Conservation (phyloP, 2,888 invertebrate genomes). For the Ormyrus labotus region DNA sequence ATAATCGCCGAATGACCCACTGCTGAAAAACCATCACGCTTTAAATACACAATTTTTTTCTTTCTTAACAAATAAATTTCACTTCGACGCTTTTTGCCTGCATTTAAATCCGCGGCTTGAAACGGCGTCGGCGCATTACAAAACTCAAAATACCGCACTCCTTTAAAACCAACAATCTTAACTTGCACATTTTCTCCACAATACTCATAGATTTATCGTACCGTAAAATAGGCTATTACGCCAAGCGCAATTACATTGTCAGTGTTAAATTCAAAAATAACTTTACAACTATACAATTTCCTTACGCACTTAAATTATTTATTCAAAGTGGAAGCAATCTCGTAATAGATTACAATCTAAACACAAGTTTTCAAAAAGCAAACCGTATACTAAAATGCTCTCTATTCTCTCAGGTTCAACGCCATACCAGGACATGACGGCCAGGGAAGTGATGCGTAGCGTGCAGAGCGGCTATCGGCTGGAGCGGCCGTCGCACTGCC, state of each 20-base stretch:
- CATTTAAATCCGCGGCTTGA: too few species aligned
- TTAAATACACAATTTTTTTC: neutral
- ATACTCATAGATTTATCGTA: too few species aligned
- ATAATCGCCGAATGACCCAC: conserved; percentile 37
- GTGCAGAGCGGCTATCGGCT: conserved; percentile 88
- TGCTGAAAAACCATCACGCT: conserved; percentile 21
- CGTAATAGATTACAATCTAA: too few species aligned
- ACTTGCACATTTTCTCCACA: neutral
- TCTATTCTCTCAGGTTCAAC: conserved; percentile 82
- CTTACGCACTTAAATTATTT: neutral
- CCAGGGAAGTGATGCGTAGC: conserved; percentile 88
- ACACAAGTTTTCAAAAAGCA: too few species aligned
- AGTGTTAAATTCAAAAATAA: too few species aligned
- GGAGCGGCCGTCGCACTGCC: conserved; percentile 87
- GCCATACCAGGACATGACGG: conserved; percentile 90
- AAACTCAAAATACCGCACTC: neutral
- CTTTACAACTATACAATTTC: too few species aligned
- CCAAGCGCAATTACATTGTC: too few species aligned
- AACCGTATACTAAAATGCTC: too few species aligned
- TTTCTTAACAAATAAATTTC: conserved; percentile 10
- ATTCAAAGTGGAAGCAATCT: too few species aligned
- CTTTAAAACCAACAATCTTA: neutral
- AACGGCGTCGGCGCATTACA: neutral
- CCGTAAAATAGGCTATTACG: too few species aligned
- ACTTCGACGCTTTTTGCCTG: neutral